Evolutionary conservation across 2,888 invertebrate species (phyloP).

Genomic region (Lepetodrilus schrolli): DNA sequence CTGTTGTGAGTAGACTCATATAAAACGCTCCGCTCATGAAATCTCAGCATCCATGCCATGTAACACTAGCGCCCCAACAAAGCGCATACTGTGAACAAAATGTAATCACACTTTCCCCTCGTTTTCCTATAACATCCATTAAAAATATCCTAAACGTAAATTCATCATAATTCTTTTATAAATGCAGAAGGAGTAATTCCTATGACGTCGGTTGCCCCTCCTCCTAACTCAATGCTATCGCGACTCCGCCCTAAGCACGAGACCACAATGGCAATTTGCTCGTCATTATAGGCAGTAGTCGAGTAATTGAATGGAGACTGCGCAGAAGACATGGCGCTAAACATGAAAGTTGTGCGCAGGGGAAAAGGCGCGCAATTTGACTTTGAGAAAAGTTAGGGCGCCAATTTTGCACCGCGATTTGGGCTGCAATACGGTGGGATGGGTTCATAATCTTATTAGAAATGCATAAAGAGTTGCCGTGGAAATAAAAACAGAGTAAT

Average conservation of each 20-base stretch:
- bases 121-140: background rate
- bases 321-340: slow-evolving; percentile 32
- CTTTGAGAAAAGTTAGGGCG: background rate
- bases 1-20: too few species aligned
- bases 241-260: background rate
- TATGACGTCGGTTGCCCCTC: background rate
- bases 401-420: background rate
- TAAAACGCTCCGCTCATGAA: too few species aligned
- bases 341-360: slow-evolving; percentile 32
- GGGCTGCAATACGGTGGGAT: too few species aligned
- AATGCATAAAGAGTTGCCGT: too few species aligned
- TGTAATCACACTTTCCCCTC: background rate
- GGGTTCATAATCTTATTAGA: too few species aligned
- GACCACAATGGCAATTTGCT: slow-evolving; percentile 18
- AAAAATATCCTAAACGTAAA: background rate
- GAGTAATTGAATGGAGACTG: slow-evolving; percentile 31
- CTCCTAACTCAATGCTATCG: background rate
- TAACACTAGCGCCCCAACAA: background rate
- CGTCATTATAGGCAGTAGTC: slow-evolving; percentile 18
- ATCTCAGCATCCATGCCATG: background rate
- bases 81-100: background rate
- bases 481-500: too few species aligned
- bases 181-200: background rate
- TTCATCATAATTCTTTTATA: background rate
- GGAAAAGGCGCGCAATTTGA: slow-evolving; percentile 32